These are phyloP conservation scores for Drosophila guanche DNA, from an alignment of 1,140 invertebrate species.

Conservation along the genomic window DNA sequence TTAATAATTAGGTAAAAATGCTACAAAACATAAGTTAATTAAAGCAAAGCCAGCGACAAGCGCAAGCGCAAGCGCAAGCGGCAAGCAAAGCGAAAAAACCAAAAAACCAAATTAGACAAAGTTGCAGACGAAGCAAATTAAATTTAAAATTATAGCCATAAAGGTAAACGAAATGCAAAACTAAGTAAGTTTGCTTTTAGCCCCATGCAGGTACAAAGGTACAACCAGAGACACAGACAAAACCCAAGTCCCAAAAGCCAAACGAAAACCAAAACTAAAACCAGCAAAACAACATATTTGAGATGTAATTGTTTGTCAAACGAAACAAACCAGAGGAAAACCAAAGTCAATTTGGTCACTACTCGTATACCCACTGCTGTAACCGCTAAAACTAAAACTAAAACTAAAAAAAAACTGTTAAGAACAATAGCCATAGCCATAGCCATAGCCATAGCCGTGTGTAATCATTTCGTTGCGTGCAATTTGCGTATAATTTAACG, in stretches of 20 bases:
- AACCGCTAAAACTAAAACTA: no score
- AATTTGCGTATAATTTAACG: conserved; percentile 51
- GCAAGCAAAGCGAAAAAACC: conserved; percentile 2
- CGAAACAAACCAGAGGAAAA: not conserved
- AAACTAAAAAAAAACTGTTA: conserved; percentile 13
- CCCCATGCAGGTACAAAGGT: conserved; percentile 32
- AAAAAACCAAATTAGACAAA: conserved; percentile 35
- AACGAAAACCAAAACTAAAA: not conserved
- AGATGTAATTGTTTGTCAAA: no score
- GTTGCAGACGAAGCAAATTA: conserved; percentile 43
- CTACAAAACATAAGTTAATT: conserved; percentile 61
- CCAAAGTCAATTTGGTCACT: conserved; percentile 16
- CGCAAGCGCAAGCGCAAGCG: not conserved
- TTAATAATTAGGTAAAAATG: conserved; percentile 77
- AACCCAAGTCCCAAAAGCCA: no score
- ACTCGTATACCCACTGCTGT: conserved; percentile 27
- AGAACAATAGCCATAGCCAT: conserved; percentile 32
- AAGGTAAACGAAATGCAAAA: conserved; percentile 39
- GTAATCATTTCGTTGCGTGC: conserved; percentile 51
- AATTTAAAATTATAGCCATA: conserved; percentile 49
- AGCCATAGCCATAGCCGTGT: conserved; percentile 35
- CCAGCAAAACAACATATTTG: conserved; percentile 11
- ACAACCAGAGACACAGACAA: not conserved
- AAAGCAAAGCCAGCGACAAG: conserved; percentile 29
- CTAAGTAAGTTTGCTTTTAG: conserved; percentile 46